Percentiles rank a stretch among this genome's conserved stretches.
phyloP scores from a whole-genome alignment of 2,888 invertebrate species.

The Malthinus flaveolus region DNA sequence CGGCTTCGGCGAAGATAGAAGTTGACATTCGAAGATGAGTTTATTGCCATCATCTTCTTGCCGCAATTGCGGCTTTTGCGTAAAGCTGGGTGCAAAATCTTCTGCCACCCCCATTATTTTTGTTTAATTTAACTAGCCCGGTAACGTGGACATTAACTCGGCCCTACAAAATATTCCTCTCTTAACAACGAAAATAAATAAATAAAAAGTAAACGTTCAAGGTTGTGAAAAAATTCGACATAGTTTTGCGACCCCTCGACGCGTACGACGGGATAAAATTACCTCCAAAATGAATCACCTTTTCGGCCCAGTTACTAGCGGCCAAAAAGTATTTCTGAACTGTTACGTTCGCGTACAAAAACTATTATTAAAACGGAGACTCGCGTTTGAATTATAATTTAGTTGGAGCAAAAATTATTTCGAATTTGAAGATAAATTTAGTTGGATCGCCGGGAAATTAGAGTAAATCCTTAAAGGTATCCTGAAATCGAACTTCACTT shows the following conservation, averaged over 20 bases:
- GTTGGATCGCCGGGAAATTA: background rate
- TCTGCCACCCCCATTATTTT: conserved; percentile 81
- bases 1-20: conserved; percentile 84
- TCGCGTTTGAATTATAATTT: conserved; percentile 21
- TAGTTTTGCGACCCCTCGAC: conserved; percentile 21
- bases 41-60: conserved; percentile 97
- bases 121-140: conserved; percentile 45
- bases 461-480: conserved; percentile 24
- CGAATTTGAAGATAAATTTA: conserved; percentile 7
- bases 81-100: conserved; percentile 97
- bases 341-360: conserved; percentile 30
- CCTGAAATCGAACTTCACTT: conserved; percentile 33
- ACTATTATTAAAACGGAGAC: conserved; percentile 33
- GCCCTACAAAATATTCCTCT: conserved; percentile 43
- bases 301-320: conserved; percentile 35
- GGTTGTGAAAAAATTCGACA: conserved; percentile 20
- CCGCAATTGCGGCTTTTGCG: conserved; percentile 94
- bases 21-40: conserved; percentile 91
- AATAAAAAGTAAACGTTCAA: conserved; percentile 9
- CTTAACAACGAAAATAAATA: background rate
- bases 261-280: conserved; percentile 29
- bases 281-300: conserved; percentile 34
- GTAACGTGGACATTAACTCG: conserved; percentile 53
- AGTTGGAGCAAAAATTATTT: conserved; percentile 2
- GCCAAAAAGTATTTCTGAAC: conserved; percentile 35